Evolutionary conservation across 2,888 invertebrate species (phyloP).

Genomic region (Sycophila texana): DNA sequence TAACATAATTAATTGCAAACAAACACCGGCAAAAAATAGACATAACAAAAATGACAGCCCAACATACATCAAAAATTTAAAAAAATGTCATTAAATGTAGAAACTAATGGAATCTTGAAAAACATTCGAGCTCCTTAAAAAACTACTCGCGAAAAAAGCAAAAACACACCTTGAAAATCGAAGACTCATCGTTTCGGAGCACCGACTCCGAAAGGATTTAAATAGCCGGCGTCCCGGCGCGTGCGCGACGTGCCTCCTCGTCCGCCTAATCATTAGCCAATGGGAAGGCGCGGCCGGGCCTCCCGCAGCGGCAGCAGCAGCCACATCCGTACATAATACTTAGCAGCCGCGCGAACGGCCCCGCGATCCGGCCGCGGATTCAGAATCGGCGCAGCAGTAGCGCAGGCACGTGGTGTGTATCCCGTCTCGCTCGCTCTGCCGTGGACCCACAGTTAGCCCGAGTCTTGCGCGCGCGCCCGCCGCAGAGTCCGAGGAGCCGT

Average conservation of each 20-base stretch:
- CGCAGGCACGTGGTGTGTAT: conserved; percentile 32
- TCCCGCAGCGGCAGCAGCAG: background rate
- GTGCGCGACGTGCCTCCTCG: conserved; percentile 16
- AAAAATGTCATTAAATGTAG: no score
- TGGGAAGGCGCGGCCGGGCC: background rate
- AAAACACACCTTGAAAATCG: no score
- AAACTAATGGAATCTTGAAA: no score
- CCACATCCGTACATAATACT: no score
- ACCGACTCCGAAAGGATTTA: background rate
- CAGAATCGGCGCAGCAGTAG: conserved; percentile 13
- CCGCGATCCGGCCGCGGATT: conserved; percentile 10
- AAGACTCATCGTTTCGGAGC: no score
- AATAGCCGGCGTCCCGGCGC: background rate
- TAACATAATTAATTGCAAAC: background rate
- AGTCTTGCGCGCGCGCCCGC: conserved; percentile 13
- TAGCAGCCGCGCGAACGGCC: background rate
- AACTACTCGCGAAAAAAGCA: no score
- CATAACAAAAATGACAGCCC: no score
- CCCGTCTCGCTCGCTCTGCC: background rate
- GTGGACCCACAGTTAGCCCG: background rate
- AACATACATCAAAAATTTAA: no score
- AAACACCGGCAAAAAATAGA: no score
- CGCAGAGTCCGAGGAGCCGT: conserved; percentile 23
- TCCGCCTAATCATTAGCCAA: conserved; percentile 22
- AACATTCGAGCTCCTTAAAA: no score